Conservation (phyloP, 2,113 vertebrate genomes). For the Menura novaehollandiae region DNA sequence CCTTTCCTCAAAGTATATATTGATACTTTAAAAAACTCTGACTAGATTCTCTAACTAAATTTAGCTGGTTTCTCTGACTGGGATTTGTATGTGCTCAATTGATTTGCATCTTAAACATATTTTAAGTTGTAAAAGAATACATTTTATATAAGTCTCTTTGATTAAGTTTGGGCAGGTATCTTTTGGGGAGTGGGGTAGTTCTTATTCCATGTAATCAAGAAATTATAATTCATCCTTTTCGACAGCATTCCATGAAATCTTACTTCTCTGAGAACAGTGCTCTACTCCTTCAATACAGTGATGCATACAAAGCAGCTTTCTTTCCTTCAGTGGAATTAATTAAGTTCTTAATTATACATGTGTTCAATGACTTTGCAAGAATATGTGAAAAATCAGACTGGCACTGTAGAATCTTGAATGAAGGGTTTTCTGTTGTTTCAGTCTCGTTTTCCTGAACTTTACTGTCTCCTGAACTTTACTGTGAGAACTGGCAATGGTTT, state of each 20-base stretch:
- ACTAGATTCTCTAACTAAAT: background rate
- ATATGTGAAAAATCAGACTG: background rate
- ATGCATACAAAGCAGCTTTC: background rate
- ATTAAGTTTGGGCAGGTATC: background rate
- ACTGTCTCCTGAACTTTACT: background rate
- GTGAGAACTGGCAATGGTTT: background rate
- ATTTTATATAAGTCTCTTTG: background rate
- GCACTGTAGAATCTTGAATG: background rate
- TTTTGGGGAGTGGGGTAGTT: accelerated
- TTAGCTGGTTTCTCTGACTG: background rate
- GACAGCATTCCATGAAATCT: background rate
- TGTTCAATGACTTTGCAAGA: background rate
- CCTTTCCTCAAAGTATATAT: background rate
- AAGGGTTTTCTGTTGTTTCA: background rate
- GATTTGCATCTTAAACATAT: background rate
- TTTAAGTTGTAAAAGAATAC: background rate
- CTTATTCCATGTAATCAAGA: background rate
- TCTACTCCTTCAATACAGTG: background rate
- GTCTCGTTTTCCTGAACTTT: background rate
- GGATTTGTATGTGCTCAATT: background rate
- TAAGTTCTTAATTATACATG: background rate
- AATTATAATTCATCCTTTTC: background rate
- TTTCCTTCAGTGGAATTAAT: background rate
- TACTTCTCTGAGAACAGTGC: background rate
- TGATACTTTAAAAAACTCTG: background rate